Evolutionary conservation across 1,140 invertebrate genomes (phyloP).

Genomic region (Scaptomyza montana): DNA sequence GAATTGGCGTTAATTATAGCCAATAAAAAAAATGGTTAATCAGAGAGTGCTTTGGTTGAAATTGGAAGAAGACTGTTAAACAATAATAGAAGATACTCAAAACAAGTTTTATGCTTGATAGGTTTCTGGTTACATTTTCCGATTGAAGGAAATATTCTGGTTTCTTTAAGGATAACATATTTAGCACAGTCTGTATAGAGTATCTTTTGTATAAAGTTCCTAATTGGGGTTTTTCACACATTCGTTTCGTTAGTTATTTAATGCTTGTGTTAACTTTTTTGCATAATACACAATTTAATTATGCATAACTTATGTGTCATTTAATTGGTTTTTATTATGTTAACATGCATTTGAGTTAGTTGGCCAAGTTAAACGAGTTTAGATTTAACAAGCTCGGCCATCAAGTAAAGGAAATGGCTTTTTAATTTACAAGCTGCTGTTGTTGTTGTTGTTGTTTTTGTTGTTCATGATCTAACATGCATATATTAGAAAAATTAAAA

Average conservation of each 20-base stretch:
- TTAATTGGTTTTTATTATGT: conserved; percentile 52
- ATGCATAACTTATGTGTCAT: conserved; percentile 51
- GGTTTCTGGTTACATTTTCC: too few relatives aligned
- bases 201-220: background rate
- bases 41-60: background rate
- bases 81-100: too few relatives aligned
- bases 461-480: conserved; percentile 31
- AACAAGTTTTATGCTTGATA: too few relatives aligned
- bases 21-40: background rate
- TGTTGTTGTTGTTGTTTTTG: background rate
- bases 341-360: conserved; percentile 51
- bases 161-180: background rate
- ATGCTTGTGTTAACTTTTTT: conserved; percentile 45
- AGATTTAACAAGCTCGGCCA: conserved; percentile 8
- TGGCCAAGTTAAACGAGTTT: conserved; percentile 40
- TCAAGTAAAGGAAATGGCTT: conserved; percentile 18
- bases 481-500: too few relatives aligned
- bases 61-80: too few relatives aligned
- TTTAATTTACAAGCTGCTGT: background rate
- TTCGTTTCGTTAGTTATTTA: conserved; percentile 51
- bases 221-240: background rate
- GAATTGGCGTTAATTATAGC: conserved; percentile 15
- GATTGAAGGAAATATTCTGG: too few relatives aligned
- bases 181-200: background rate
- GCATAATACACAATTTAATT: conserved; percentile 68